phyloP scores from a whole-genome alignment of 1,140 invertebrate species.

The Pteromalus puparum region DNA sequence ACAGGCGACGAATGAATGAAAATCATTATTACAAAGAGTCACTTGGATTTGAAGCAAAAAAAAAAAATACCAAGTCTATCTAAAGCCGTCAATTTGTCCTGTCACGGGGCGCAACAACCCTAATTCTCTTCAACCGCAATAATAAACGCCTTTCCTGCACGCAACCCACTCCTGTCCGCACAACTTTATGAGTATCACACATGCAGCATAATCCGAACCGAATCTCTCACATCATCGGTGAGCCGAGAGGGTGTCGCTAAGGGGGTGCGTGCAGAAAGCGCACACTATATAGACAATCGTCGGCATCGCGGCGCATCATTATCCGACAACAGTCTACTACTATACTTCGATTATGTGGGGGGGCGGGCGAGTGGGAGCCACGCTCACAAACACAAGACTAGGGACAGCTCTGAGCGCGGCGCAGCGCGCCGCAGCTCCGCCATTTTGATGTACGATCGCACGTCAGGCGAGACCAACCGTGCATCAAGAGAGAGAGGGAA shows the following conservation, averaged over 20 bases:
- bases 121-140: too few relatives aligned
- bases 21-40: too few relatives aligned
- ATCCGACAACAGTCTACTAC: background rate
- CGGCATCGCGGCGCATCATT: background rate
- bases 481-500: slow-evolving; percentile 21
- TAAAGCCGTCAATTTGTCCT: too few relatives aligned
- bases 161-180: too few relatives aligned
- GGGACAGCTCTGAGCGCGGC: background rate
- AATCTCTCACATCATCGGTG: background rate
- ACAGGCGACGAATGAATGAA: too few relatives aligned
- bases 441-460: slow-evolving; percentile 73
- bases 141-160: too few relatives aligned
- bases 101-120: too few relatives aligned
- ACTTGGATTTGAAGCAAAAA: too few relatives aligned
- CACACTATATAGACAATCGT: background rate
- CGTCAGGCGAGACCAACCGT: slow-evolving; percentile 64
- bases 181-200: too few relatives aligned
- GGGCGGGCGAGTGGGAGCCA: background rate
- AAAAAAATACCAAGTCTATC: too few relatives aligned
- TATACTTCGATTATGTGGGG: background rate
- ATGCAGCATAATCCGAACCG: background rate
- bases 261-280: background rate
- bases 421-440: slow-evolving; percentile 58
- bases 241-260: background rate
- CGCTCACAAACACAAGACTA: background rate